Percentiles rank a stretch among this genome's conserved stretches.
phyloP scores from a whole-genome alignment of 2,888 invertebrate genomes.

The Atherix ibis region DNA sequence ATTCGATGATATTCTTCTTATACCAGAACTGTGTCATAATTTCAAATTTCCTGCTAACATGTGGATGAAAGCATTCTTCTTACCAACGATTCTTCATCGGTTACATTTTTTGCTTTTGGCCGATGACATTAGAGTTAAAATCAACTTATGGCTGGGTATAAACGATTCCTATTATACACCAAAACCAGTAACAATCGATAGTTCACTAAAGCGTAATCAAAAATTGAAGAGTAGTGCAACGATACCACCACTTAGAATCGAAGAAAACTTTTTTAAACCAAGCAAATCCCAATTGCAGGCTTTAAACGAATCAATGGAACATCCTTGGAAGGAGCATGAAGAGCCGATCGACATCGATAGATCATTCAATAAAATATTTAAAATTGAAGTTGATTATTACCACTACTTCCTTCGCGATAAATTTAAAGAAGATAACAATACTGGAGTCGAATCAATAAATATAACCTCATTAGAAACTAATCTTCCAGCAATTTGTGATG shows the following conservation, averaged over 20 bases:
- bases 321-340: constrained; percentile 23
- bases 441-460: too few relatives aligned
- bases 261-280: too few relatives aligned
- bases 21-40: constrained; percentile 75
- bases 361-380: constrained; percentile 38
- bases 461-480: constrained; percentile 7
- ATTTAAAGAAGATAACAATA: background rate
- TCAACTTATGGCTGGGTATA: too few relatives aligned
- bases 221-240: too few relatives aligned
- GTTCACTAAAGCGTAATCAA: too few relatives aligned
- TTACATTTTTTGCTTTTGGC: constrained; percentile 25
- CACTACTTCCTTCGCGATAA: constrained; percentile 39
- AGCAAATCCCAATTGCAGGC: constrained; percentile 9
- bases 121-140: constrained; percentile 28
- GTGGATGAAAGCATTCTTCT: constrained; percentile 69
- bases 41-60: constrained; percentile 54
- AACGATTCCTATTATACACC: constrained; percentile 21
- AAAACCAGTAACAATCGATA: constrained; percentile 21
- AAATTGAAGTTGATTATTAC: constrained; percentile 56
- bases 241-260: constrained; percentile 5
- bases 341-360: constrained; percentile 56
- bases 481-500: constrained; percentile 6
- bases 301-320: constrained; percentile 6
- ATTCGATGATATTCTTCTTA: constrained; percentile 44
- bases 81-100: constrained; percentile 77